phyloP scores from a whole-genome alignment of 2,888 invertebrate genomes.

The Allygus modestus region DNA sequence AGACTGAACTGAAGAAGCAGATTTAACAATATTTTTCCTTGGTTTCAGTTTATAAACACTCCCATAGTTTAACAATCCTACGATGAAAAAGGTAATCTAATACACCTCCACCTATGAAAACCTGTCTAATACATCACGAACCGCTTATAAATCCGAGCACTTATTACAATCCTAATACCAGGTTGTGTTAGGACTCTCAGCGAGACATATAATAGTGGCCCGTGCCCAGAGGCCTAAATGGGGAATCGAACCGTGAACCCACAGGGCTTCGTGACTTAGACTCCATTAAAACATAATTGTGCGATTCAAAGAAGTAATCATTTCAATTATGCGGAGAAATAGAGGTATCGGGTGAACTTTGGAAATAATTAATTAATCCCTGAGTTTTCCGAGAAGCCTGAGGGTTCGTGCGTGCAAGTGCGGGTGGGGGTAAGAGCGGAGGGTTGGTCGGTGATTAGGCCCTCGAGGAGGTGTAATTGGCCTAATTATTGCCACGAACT shows the following conservation, averaged over 20 bases:
- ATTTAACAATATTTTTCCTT: too few species aligned
- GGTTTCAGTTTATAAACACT: too few species aligned
- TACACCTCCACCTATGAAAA: background rate
- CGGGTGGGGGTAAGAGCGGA: background rate
- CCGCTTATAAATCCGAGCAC: background rate
- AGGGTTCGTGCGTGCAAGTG: conserved; percentile 27
- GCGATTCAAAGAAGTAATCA: conserved; percentile 57
- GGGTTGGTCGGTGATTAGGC: conserved; percentile 24
- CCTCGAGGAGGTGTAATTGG: conserved; percentile 58
- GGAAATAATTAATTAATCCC: conserved; percentile 57
- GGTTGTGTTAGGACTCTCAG: background rate
- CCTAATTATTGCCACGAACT: conserved; percentile 45
- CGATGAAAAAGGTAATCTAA: background rate
- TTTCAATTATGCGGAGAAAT: conserved; percentile 54
- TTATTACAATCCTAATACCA: background rate
- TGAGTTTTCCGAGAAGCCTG: conserved; percentile 47
- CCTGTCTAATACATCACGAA: conserved; percentile 30
- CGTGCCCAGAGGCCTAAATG: conserved; percentile 5
- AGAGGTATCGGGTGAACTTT: conserved; percentile 53
- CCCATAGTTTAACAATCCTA: background rate
- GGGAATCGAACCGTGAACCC: background rate
- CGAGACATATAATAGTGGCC: conserved; percentile 6
- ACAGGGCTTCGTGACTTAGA: conserved; percentile 27
- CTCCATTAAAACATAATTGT: conserved; percentile 52
- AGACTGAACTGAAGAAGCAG: too few species aligned